Evolutionary conservation across 2,888 invertebrate species (phyloP), one percentile per base, ranked within the genome.

Genomic region (Zonitis immaculata): DNA sequence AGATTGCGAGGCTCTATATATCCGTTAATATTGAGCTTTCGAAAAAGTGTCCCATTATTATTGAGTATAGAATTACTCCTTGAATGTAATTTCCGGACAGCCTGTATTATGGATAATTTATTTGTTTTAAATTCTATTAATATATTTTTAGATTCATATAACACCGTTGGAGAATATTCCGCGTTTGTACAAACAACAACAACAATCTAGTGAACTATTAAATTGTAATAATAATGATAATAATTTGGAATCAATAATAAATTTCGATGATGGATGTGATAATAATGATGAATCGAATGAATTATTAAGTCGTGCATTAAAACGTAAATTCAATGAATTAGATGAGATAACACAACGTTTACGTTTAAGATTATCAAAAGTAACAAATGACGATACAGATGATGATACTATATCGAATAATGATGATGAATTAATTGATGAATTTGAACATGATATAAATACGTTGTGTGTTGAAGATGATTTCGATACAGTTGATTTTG

Each of bases 301-400:
- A 54, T 60, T 70, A 49, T 65, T 81, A 14, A 77, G 76, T 27
- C 73, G 78, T 54, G 77, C 79, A 28, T 73, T 77, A 35, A 84
- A 84, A 63, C 76, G 83, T 53, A 85, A 85, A 72, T 80, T 83
- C 57, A 79, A 77, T 0, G 85, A 85, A 69, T 66, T 85, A 27
- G 83, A 85, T 63, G 81, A 82, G 69, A 85, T 85, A 44, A 84
- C 83, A 1, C 79, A 82, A 66, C 76, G 84, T 50, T 69, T 84
- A 52, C 76, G 80, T 51, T 76, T 79, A 6, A 76, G 84, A 12
- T 70, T 85, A 28, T 77, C 78, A 20, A 79, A 81, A 62, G 81
- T 84, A 1, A 83, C 83, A 0, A 79, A 77, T 14, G 77, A 77
- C 5, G 78, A 79, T 45, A 77, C 78, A 6, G 52, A 52, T 18